A percentile compares a stretch with the other conserved stretches of the same genome.
Conservation (phyloP, 2,888 invertebrate genomes). For the Thymelicus sylvestris region DNA sequence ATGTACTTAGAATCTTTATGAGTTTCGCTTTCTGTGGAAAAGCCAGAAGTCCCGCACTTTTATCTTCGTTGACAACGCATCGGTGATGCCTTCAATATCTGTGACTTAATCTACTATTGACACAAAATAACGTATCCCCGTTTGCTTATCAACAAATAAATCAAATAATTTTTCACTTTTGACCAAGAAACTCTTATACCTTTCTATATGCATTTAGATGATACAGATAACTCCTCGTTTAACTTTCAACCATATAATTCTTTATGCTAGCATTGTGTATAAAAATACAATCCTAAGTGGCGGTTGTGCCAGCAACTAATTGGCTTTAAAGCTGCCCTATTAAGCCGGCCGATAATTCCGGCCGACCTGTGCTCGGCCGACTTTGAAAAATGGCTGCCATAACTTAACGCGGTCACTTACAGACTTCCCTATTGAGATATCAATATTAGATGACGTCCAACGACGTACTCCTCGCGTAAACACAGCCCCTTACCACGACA, state of each 20-base stretch:
- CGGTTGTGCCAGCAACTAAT: constrained; percentile 61
- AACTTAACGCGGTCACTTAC: constrained; percentile 81
- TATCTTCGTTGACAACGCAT: too few species aligned
- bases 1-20: too few species aligned
- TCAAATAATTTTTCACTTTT: background rate
- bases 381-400: constrained; percentile 80
- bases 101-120: too few species aligned
- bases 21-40: too few species aligned
- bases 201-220: background rate
- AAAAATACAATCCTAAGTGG: constrained; percentile 43
- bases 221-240: constrained; percentile 4
- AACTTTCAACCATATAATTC: constrained; percentile 31
- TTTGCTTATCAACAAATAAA: background rate
- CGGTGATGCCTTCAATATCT: too few species aligned
- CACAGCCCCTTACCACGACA: constrained; percentile 43
- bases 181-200: background rate
- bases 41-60: too few species aligned
- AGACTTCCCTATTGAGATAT: constrained; percentile 83
- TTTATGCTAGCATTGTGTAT: constrained; percentile 34
- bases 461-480: constrained; percentile 69
- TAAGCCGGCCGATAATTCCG: constrained; percentile 67
- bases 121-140: background rate
- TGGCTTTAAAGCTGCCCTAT: constrained; percentile 73
- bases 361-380: constrained; percentile 53
- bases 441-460: constrained; percentile 76